phyloP scores from a whole-genome alignment of 2,113 vertebrate genomes.

The Manacus vitellinus region DNA sequence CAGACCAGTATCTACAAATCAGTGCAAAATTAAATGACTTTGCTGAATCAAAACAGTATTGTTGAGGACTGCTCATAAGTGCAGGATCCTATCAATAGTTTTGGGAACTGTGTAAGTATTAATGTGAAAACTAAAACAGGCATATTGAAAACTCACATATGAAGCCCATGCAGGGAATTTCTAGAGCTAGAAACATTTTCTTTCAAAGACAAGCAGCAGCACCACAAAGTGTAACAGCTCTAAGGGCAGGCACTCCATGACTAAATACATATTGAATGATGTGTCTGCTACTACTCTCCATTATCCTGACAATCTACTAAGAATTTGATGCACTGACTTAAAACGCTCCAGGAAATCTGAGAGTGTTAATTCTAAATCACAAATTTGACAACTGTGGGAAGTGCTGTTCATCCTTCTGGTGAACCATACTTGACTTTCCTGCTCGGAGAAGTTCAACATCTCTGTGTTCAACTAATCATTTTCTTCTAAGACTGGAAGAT shows the following conservation, averaged over 20 bases:
- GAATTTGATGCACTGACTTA: constrained; percentile 4
- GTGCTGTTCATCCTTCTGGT: not conserved
- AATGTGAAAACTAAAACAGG: not conserved
- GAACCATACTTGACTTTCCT: constrained; percentile 8
- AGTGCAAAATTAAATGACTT: not conserved
- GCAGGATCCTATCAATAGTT: not conserved
- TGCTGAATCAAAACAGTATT: not conserved
- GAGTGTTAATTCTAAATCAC: constrained; percentile 23
- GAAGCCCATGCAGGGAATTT: not conserved
- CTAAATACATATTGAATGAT: not conserved
- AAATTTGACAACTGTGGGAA: not conserved
- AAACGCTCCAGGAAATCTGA: not conserved
- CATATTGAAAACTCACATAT: not conserved
- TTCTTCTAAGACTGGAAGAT: not conserved
- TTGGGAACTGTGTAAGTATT: not conserved
- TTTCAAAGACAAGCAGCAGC: not conserved
- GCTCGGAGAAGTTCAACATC: not conserved
- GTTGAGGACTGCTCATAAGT: not conserved
- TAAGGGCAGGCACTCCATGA: not conserved
- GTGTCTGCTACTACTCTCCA: not conserved
- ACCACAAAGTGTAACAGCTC: not conserved
- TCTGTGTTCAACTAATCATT: constrained; percentile 6
- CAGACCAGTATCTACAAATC: not conserved
- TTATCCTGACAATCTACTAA: not conserved
- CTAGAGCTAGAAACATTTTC: not conserved